These are phyloP conservation scores for Phrynocephalus guinanensis DNA, from an alignment of 2,797 vertebrate genomes.

Conservation along the genomic window DNA sequence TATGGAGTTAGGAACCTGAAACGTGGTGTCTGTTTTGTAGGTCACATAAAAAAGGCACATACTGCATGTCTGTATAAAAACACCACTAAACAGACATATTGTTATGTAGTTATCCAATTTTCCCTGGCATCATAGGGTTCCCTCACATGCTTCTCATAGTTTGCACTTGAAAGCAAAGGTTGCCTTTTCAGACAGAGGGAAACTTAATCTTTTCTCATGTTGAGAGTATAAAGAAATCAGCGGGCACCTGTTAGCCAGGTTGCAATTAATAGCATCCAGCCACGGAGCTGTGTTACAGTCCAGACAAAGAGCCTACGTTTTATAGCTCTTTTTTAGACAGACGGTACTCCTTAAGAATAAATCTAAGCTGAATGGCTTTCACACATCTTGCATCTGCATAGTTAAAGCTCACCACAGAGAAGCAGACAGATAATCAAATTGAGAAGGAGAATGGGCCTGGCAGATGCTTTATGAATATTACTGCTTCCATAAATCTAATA, in stretches of 20 bases:
- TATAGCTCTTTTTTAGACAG: constrained; percentile 72
- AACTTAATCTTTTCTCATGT: constrained; percentile 61
- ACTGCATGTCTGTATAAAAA: not conserved
- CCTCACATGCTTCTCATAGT: constrained; percentile 33
- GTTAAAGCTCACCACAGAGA: constrained; percentile 65
- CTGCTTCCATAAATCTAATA: constrained; percentile 62
- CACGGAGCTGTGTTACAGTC: constrained; percentile 58
- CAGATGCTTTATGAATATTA: constrained; percentile 65
- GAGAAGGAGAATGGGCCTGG: constrained; percentile 64
- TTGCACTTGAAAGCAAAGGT: constrained; percentile 48
- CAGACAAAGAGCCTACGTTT: constrained; percentile 68
- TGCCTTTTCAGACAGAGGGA: constrained; percentile 61
- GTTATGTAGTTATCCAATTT: constrained; percentile 49
- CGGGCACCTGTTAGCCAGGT: constrained; percentile 74
- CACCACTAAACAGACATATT: not conserved
- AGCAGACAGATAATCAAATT: constrained; percentile 67
- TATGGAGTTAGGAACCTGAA: not conserved
- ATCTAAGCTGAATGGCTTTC: constrained; percentile 67
- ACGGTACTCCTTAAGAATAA: constrained; percentile 67
- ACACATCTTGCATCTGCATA: constrained; percentile 65
- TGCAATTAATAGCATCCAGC: constrained; percentile 72
- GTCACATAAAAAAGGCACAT: not conserved
- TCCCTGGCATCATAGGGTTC: constrained; percentile 32
- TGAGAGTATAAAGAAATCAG: constrained; percentile 62
- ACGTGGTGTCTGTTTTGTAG: constrained; percentile 21